Conservation (phyloP, 92 coral and sea anemone species). For the Bergia puertoricense region DNA sequence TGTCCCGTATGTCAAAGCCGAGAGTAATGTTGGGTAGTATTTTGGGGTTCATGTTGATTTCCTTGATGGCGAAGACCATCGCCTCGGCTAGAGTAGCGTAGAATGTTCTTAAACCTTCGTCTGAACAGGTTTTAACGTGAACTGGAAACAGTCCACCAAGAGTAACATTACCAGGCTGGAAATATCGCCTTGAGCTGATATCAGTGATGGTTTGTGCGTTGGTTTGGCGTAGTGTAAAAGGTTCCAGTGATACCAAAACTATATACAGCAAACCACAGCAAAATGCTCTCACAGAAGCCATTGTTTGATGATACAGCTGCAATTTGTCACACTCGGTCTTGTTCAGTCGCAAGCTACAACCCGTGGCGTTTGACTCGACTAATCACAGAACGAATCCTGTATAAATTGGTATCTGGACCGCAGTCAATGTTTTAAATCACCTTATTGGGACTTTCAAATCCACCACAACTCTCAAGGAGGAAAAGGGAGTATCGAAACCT, state of each 20-base stretch:
- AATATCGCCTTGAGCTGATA: conserved; percentile 37
- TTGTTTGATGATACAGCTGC: neutral
- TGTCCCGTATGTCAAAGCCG: conserved; percentile 82
- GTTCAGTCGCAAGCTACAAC: neutral
- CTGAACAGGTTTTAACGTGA: conserved; percentile 57
- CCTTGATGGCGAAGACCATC: conserved; percentile 84
- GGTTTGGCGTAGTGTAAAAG: neutral
- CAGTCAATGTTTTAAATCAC: neutral
- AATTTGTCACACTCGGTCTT: neutral
- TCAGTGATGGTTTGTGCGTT: conserved; percentile 31
- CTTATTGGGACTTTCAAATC: neutral
- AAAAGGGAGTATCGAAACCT: neutral
- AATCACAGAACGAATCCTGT: neutral
- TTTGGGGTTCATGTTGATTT: conserved; percentile 63
- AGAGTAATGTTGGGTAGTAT: conserved; percentile 75
- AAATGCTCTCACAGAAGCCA: neutral
- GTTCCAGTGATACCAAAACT: neutral
- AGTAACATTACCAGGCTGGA: conserved; percentile 70
- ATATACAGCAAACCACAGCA: neutral
- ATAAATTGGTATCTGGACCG: neutral
- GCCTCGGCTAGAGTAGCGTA: conserved; percentile 85
- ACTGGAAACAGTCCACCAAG: conserved; percentile 92
- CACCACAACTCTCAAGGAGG: neutral
- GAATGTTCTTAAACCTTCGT: conserved; percentile 51
- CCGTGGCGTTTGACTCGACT: neutral